Conservation (phyloP, 2,797 vertebrate species). For the Falco columbarius region DNA sequence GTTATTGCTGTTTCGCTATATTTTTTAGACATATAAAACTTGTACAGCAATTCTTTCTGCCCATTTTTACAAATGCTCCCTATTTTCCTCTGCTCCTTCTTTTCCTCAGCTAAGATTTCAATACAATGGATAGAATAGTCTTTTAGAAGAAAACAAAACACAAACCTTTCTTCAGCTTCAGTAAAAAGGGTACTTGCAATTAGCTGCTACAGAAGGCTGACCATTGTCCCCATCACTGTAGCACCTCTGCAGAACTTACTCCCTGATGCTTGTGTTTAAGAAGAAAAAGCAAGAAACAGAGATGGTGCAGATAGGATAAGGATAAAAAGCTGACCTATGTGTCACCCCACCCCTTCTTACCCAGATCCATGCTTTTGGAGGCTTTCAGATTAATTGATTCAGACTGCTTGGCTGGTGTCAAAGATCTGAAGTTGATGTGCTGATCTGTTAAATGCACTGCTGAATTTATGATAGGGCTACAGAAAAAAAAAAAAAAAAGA, state of each 20-base stretch:
- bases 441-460: constrained; percentile 73
- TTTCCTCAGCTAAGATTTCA: neutral
- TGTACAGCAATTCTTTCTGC: neutral
- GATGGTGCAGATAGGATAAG: constrained; percentile 17
- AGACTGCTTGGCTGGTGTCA: constrained; percentile 72
- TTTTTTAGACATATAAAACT: neutral
- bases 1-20: neutral
- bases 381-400: constrained; percentile 90
- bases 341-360: constrained; percentile 80
- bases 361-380: constrained; percentile 97
- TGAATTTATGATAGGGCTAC: constrained; percentile 73
- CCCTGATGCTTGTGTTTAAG: neutral
- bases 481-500: constrained; percentile 31
- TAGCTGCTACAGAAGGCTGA: neutral
- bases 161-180: constrained; percentile 3
- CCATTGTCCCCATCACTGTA: neutral
- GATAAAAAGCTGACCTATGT: constrained; percentile 34
- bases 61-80: neutral
- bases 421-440: constrained; percentile 75
- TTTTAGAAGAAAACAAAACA: neutral
- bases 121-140: neutral
- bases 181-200: neutral
- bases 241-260: neutral
- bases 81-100: neutral
- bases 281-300: constrained; percentile 58